A percentile compares a stretch with the other conserved stretches of the same genome.
Evolutionary conservation across 2,113 vertebrate species (phyloP).

Genomic region (Corythornis vintsioides): DNA sequence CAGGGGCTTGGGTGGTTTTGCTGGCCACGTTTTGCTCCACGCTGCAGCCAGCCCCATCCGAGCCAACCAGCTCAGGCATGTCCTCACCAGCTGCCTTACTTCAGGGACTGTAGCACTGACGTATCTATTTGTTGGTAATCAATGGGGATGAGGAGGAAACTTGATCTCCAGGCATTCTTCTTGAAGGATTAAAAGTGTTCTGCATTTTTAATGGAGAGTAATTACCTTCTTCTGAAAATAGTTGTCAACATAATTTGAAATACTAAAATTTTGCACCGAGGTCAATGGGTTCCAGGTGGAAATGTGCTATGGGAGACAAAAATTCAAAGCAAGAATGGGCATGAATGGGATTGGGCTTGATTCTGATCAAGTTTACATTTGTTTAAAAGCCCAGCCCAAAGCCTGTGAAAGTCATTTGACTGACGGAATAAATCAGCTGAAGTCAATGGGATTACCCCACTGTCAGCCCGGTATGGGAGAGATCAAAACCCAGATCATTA

Average conservation of each 20-base stretch:
- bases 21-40: background rate
- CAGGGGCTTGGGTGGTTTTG: background rate
- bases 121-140: background rate
- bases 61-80: background rate
- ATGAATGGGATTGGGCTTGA: conserved; percentile 40
- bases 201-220: background rate
- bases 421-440: conserved; percentile 10
- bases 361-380: conserved; percentile 63
- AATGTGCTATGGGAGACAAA: background rate
- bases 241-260: background rate
- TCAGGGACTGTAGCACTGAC: background rate
- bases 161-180: background rate
- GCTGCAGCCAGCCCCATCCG: background rate
- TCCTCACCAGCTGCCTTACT: fast-evolving
- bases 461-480: background rate
- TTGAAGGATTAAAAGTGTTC: background rate
- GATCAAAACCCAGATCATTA: conserved; percentile 49
- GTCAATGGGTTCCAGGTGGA: conserved; percentile 13
- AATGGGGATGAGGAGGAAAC: background rate
- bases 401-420: conserved; percentile 27
- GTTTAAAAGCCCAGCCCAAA: conserved; percentile 45
- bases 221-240: background rate
- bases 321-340: conserved; percentile 57
- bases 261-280: background rate
- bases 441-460: conserved; percentile 28